Evolutionary conservation across 1,140 invertebrate species (phyloP), one percentile per base, ranked within the genome.

Genomic region (Phenacoccus solenopsis): DNA sequence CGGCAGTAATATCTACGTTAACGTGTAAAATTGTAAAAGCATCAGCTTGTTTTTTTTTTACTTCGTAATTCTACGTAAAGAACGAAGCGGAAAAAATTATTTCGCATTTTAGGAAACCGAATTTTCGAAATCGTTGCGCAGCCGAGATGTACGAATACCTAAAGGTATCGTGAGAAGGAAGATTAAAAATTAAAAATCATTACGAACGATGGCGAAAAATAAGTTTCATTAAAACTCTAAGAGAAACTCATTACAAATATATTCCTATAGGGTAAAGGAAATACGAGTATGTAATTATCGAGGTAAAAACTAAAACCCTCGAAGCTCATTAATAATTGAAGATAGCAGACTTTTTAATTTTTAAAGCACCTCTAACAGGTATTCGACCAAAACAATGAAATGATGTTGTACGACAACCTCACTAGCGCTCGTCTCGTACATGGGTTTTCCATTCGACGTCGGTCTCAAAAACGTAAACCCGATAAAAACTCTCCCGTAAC

Each of bases 221-320:
- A 49, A 49, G 38, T 10, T 49, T 49, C 38, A 49, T 49, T 49
- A 49, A 49, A 49, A n/a, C 38, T 49, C 38, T 10, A 49, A 49
- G 12, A 49, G 38, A 49, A 49, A 49, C 38, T 49, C 38, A 49
- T 49, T 49, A 49, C 38, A 49, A 49, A 49, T 49, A 49, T 49
- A 49, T 49, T 49, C 38, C 38, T 49, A 49, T n/a, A 49, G 38
- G 38, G 38, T 49, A 49, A 49, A 49, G 38, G 38, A 49, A 49
- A 49, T 49, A 49, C 38, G 38, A 49, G 38, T n/a, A 49, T 49
- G 38, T 49, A 49, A 49, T 49, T 49, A 49, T 49, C 12, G 20
- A 49, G 38, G 38, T 49, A 49, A 49, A 49, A 49, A 49, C 20
- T 10, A 49, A 49, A 49, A 5, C 38, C 38, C n/a, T n/a, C 38